Evolutionary conservation across 2,113 vertebrate species (phyloP), one percentile per base, ranked within the genome.

Genomic region (Tenebrosternarchus preto): DNA sequence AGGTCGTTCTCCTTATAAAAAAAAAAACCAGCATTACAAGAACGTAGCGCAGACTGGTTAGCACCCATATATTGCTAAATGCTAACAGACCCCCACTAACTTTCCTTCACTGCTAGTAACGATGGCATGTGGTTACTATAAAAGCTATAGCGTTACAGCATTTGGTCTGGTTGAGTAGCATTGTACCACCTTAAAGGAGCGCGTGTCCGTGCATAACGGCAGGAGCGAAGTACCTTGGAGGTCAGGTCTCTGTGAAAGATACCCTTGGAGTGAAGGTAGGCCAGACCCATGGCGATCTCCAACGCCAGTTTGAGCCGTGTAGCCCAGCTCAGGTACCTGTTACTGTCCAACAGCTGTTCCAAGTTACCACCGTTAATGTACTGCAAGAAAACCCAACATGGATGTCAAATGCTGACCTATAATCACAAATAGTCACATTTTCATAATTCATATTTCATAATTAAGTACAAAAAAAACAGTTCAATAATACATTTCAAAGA

Each of bases 241-340:
- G 97, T 99, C 88, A 99, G 96, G 89, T 99, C 98, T 77, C 96
- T 91, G 90, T 99, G 98, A 92, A 99, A 99, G 91, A 99, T 96
- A 89, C 97, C 98, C 92, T 97, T 99, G 43, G 93, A 94, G 91
- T 99, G 97, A 87, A 99, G 93, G 83, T 99, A 99, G 82, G 93
- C 88, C 88, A 99, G 89, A 63, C 97, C 97, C 82, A 94, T 89
- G 66, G 96, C 95, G 39, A 98, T 93, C 53, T 99, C 98, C 74
- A 88, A 91, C 0, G 94, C 95, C 89, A 99, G 85, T 84, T 98
- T 99, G 84, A 98, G 93, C 80, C 97, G 92, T 11, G 92, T 91
- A 15, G 91, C 89, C 98, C 98, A 99, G 64, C 95, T 93, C 83
- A 99, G 93, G 85, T 95, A 93, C 83, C 95, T 94, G 92, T 96